Conservation (phyloP, 2,888 invertebrate species). For the Neria commutata region DNA sequence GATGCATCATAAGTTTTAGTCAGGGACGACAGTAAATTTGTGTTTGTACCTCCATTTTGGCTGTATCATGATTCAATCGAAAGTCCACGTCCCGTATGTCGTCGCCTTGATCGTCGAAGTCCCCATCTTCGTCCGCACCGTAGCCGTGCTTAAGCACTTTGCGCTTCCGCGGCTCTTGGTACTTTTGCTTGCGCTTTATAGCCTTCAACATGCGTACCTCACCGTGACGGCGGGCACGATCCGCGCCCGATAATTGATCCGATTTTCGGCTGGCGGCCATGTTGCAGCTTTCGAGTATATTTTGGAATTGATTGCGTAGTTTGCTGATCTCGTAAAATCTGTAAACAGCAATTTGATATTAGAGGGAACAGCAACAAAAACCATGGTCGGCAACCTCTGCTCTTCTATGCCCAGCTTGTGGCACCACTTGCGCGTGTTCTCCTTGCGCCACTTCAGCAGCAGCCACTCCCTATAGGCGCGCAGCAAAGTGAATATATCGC, state of each 20-base stretch:
- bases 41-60: constrained; percentile 69
- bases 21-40: neutral
- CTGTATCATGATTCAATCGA: constrained; percentile 77
- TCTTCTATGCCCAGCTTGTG: constrained; percentile 90
- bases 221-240: constrained; percentile 83
- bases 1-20: constrained; percentile 38
- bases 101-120: constrained; percentile 64
- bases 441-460: constrained; percentile 69
- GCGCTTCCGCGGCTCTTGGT: constrained; percentile 73
- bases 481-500: constrained; percentile 90
- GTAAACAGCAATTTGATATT: neutral
- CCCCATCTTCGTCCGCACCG: constrained; percentile 58
- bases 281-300: constrained; percentile 76
- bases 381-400: constrained; percentile 67
- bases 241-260: constrained; percentile 69
- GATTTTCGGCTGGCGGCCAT: constrained; percentile 63
- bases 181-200: constrained; percentile 76
- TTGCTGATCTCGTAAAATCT: constrained; percentile 93
- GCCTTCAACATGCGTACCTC: constrained; percentile 86
- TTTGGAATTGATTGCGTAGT: constrained; percentile 85
- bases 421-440: constrained; percentile 80
- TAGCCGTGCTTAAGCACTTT: constrained; percentile 64
- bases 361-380: neutral
- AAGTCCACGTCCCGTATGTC: constrained; percentile 90
- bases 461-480: constrained; percentile 91